A percentile compares a stretch with the other conserved stretches of the same genome.
Conservation (phyloP, 2,113 vertebrate species). For the Microtus richardsoni region DNA sequence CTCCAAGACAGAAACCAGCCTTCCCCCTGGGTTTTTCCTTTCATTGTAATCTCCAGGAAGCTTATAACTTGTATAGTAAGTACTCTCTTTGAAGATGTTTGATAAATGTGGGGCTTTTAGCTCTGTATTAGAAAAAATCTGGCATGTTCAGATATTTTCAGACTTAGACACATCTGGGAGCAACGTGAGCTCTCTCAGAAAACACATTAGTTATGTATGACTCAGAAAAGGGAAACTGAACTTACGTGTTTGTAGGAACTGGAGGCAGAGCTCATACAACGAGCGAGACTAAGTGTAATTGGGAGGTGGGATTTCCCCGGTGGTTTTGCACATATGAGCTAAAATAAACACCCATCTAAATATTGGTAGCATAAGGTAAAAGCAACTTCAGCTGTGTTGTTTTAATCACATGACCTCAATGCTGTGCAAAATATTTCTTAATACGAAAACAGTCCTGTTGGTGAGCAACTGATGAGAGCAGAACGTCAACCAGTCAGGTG, state of each 20-base stretch:
- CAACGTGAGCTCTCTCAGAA: slow-evolving; percentile 40
- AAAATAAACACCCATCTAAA: slow-evolving; percentile 20
- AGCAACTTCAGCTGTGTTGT: background rate
- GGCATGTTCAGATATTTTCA: background rate
- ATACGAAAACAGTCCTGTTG: background rate
- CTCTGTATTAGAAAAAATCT: background rate
- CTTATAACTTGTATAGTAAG: background rate
- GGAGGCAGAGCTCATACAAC: background rate
- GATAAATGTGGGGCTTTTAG: background rate
- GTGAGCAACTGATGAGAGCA: background rate
- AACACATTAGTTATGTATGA: background rate
- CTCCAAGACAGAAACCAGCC: background rate
- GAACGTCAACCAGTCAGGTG: background rate
- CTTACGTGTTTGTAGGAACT: background rate
- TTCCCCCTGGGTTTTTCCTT: slow-evolving; percentile 3
- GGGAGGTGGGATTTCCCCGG: background rate
- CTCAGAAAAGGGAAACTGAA: slow-evolving; percentile 4
- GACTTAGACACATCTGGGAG: slow-evolving; percentile 3
- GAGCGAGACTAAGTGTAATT: background rate
- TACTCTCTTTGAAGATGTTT: slow-evolving; percentile 24
- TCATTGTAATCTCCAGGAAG: slow-evolving; percentile 29
- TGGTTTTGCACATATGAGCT: background rate
- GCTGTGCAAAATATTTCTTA: background rate
- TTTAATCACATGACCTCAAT: background rate
- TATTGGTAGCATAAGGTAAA: background rate